phyloP scores from a whole-genome alignment of 2,888 invertebrate genomes.

The Limulus polyphemus region DNA sequence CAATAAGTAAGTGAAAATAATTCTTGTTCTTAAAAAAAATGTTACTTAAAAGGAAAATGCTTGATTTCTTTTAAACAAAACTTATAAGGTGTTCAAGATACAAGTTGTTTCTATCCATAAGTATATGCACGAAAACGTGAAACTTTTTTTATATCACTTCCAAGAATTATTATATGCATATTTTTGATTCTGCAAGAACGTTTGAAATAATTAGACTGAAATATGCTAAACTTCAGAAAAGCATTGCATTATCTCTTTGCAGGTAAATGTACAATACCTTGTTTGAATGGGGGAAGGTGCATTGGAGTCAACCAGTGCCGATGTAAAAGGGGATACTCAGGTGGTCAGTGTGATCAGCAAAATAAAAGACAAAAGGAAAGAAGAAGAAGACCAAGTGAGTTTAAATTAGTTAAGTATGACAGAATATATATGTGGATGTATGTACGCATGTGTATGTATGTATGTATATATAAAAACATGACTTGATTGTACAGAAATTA shows the following conservation, averaged over 20 bases:
- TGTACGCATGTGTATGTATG: not conserved
- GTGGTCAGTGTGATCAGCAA: conserved; percentile 65
- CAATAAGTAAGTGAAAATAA: too few relatives aligned
- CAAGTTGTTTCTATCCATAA: too few relatives aligned
- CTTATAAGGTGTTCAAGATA: too few relatives aligned
- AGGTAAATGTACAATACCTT: conserved; percentile 82
- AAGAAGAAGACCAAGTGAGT: not conserved
- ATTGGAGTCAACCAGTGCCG: conserved; percentile 78
- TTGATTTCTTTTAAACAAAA: too few relatives aligned
- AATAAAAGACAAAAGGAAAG: not conserved
- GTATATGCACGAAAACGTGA: too few relatives aligned
- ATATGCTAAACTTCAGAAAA: conserved; percentile 12
- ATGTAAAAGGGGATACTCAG: conserved; percentile 68
- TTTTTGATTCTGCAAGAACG: too few relatives aligned
- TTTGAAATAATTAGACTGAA: not conserved
- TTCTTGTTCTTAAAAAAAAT: too few relatives aligned
- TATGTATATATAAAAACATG: too few relatives aligned
- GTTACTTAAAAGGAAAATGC: too few relatives aligned
- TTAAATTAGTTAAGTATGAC: not conserved
- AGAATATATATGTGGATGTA: not conserved
- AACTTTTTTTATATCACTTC: too few relatives aligned
- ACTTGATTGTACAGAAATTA: too few relatives aligned
- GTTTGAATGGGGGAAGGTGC: conserved; percentile 79
- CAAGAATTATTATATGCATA: too few relatives aligned
- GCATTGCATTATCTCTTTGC: conserved; percentile 20